phyloP scores from a whole-genome alignment of 2,113 vertebrate species.

The Rhinopithecus roxellana region DNA sequence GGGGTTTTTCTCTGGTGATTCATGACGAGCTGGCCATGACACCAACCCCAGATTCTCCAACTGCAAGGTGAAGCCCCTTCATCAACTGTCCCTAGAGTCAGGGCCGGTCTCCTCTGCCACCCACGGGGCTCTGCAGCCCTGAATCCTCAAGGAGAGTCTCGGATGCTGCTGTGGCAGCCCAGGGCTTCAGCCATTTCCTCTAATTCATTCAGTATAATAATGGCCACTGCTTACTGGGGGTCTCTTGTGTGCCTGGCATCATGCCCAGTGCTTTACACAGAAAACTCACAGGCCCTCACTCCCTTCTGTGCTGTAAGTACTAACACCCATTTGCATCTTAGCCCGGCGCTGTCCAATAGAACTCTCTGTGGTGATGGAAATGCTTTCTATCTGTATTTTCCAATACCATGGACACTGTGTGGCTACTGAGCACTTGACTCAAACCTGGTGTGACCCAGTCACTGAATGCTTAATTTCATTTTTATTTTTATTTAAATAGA shows the following conservation, averaged over 20 bases:
- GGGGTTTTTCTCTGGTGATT: background rate
- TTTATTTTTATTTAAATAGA: slow-evolving; percentile 16
- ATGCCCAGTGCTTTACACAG: background rate
- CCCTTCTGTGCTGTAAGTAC: background rate
- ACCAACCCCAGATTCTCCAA: background rate
- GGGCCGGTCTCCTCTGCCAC: background rate
- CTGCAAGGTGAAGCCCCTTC: background rate
- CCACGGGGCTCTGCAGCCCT: background rate
- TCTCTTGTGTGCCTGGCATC: background rate
- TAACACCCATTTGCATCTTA: background rate
- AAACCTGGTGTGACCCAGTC: background rate
- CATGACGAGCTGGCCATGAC: background rate
- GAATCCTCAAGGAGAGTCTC: background rate
- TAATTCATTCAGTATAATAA: background rate
- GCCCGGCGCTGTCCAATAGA: background rate
- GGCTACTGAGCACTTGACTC: background rate
- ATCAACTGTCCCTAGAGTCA: background rate
- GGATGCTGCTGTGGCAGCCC: accelerated
- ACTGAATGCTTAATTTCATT: background rate
- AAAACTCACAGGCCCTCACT: background rate
- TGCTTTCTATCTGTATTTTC: too few relatives aligned
- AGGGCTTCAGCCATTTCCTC: background rate
- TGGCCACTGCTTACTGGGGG: background rate
- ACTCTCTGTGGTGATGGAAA: background rate
- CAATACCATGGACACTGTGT: background rate